A percentile compares a stretch with the other conserved stretches of the same genome.
These are phyloP conservation scores for Ataeniobius toweri DNA, from an alignment of 2,797 vertebrate species.

Conservation along the genomic window DNA sequence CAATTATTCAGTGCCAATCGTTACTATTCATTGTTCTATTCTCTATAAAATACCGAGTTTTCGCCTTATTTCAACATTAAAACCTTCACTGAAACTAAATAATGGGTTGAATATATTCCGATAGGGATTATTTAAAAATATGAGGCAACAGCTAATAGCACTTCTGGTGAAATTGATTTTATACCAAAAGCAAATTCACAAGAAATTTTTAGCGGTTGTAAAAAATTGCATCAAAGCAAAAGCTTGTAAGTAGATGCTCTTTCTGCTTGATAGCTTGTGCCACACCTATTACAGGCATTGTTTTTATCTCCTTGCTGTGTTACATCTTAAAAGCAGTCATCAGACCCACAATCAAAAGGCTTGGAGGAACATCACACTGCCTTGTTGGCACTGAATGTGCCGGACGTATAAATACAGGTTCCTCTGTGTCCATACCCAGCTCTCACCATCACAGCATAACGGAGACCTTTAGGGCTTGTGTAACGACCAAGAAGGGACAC, in stretches of 20 bases:
- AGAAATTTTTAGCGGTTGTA: conserved; percentile 28
- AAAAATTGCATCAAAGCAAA: conserved; percentile 33
- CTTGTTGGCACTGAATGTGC: conserved; percentile 34
- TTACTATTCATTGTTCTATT: not conserved
- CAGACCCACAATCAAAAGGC: conserved; percentile 52
- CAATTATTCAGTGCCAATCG: not conserved
- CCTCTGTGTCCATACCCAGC: conserved; percentile 31
- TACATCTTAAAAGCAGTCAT: conserved; percentile 48
- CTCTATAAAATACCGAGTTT: not conserved
- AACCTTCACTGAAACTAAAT: conserved; percentile 8
- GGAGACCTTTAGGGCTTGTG: conserved; percentile 21
- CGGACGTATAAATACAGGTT: conserved; percentile 34
- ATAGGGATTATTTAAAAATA: not conserved
- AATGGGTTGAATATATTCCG: not conserved
- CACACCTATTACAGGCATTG: conserved; percentile 45
- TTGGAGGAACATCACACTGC: conserved; percentile 47
- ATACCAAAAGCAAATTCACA: conserved; percentile 25
- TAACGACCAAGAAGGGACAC: conserved; percentile 23
- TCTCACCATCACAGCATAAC: conserved; percentile 35
- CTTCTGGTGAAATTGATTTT: conserved; percentile 15
- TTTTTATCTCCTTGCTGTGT: conserved; percentile 33
- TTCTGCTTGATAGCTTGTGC: conserved; percentile 35
- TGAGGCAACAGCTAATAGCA: conserved; percentile 7
- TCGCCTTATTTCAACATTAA: not conserved
- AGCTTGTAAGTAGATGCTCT: conserved; percentile 16